These are phyloP conservation scores for Metacarcinus magister DNA, from an alignment of 2,888 invertebrate genomes.

Conservation along the genomic window DNA sequence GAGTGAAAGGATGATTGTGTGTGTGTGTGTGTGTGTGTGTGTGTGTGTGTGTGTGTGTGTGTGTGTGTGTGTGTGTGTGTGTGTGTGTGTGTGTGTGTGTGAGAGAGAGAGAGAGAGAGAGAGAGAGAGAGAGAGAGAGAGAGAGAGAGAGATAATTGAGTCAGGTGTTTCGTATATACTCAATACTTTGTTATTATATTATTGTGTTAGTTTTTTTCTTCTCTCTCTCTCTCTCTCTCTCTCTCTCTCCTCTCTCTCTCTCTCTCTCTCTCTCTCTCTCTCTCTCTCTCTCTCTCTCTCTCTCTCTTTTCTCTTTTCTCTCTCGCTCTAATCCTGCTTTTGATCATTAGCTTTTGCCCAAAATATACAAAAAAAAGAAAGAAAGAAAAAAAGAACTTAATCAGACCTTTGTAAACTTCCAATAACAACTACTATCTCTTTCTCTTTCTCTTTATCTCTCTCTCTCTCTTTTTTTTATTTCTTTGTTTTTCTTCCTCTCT, in stretches of 20 bases:
- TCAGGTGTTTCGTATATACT: not conserved
- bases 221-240: too few relatives aligned
- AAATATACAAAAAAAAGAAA: too few relatives aligned
- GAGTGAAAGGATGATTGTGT: not conserved
- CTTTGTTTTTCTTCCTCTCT: too few relatives aligned
- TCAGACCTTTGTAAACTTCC: not conserved
- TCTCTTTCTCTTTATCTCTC: too few relatives aligned
- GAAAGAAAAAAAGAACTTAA: not conserved
- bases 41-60: too few relatives aligned
- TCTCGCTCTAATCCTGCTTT: not conserved
- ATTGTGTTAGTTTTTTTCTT: not conserved
- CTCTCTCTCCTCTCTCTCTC: too few relatives aligned
- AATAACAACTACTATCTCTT: not conserved
- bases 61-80: too few relatives aligned
- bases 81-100: too few relatives aligned
- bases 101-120: not conserved
- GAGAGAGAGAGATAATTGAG: too few relatives aligned
- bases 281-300: not conserved
- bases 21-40: too few relatives aligned
- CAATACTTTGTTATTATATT: not conserved
- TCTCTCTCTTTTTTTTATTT: too few relatives aligned
- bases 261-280: not conserved
- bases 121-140: not conserved
- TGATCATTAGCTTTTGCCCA: not conserved
- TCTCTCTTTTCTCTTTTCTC: too few relatives aligned